A percentile compares a stretch with the other conserved stretches of the same genome.
These are phyloP conservation scores for Oryzias celebensis DNA, from an alignment of 2,113 vertebrate genomes.

Conservation along the genomic window DNA sequence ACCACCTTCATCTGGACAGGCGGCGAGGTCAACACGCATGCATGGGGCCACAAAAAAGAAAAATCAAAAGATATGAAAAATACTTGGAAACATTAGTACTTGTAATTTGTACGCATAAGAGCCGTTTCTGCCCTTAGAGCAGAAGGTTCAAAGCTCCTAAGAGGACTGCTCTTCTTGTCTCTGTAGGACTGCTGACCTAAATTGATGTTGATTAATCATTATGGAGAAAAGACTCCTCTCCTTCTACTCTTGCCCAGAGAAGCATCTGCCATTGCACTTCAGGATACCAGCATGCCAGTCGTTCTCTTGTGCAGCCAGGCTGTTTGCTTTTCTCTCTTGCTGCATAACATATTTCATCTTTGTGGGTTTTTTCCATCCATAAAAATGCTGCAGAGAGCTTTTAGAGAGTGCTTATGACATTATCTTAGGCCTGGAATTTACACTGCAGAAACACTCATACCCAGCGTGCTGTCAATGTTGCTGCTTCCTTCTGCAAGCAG, in stretches of 20 bases:
- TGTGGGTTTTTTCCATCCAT: background rate
- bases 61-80: slow-evolving; percentile 6
- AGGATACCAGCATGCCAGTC: background rate
- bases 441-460: background rate
- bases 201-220: slow-evolving; percentile 49
- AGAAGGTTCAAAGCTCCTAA: slow-evolving; percentile 11
- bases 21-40: background rate
- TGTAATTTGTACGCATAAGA: slow-evolving; percentile 42
- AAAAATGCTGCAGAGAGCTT: background rate
- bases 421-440: background rate
- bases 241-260: background rate
- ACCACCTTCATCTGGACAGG: background rate
- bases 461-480: background rate
- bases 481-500: no score
- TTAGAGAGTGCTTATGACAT: background rate
- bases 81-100: slow-evolving; percentile 10
- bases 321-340: background rate
- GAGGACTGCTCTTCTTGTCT: slow-evolving; percentile 21
- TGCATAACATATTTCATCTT: background rate
- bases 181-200: slow-evolving; percentile 29
- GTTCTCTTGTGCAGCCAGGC: background rate
- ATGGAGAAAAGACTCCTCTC: slow-evolving; percentile 9
- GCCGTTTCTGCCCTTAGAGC: slow-evolving; percentile 22
- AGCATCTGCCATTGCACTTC: slow-evolving; percentile 1
- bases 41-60: slow-evolving; percentile 1